A percentile compares a stretch with the other conserved stretches of the same genome.
Evolutionary conservation across 1,140 invertebrate species (phyloP).

Genomic region (Lamellibrachia luymesi): DNA sequence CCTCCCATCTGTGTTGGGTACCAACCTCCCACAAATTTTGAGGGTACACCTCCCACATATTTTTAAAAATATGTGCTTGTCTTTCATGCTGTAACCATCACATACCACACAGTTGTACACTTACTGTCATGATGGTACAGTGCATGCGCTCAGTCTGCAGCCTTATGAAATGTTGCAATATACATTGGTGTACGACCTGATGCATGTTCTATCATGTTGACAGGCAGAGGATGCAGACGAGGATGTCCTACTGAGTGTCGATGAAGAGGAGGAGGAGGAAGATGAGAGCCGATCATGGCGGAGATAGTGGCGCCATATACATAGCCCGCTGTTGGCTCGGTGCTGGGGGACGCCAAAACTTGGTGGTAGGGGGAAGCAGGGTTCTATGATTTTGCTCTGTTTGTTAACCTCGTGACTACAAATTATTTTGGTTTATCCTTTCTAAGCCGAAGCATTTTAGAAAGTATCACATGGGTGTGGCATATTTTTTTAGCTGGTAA

Average conservation of each 20-base stretch:
- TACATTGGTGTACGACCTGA: background rate
- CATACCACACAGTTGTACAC: no score
- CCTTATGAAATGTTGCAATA: no score
- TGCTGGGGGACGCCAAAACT: background rate
- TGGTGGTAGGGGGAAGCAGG: no score
- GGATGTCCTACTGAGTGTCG: slow-evolving; percentile 9
- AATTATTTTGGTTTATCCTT: background rate
- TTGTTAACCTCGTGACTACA: background rate
- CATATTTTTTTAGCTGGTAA: background rate
- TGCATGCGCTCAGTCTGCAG: no score
- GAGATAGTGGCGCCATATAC: background rate
- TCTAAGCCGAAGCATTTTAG: background rate
- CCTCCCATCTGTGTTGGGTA: no score
- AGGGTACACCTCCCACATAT: no score
- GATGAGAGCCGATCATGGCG: slow-evolving; percentile 8
- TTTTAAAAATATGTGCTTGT: no score
- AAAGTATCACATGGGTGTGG: background rate
- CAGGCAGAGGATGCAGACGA: slow-evolving; percentile 13
- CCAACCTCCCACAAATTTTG: no score
- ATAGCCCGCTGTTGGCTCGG: background rate
- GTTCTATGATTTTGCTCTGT: background rate
- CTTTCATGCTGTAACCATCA: no score
- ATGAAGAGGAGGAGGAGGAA: slow-evolving; percentile 16
- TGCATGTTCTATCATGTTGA: background rate
- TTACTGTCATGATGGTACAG: no score